These are phyloP conservation scores for Drosophila nasuta DNA, from an alignment of 1,140 invertebrate genomes.

Conservation along the genomic window DNA sequence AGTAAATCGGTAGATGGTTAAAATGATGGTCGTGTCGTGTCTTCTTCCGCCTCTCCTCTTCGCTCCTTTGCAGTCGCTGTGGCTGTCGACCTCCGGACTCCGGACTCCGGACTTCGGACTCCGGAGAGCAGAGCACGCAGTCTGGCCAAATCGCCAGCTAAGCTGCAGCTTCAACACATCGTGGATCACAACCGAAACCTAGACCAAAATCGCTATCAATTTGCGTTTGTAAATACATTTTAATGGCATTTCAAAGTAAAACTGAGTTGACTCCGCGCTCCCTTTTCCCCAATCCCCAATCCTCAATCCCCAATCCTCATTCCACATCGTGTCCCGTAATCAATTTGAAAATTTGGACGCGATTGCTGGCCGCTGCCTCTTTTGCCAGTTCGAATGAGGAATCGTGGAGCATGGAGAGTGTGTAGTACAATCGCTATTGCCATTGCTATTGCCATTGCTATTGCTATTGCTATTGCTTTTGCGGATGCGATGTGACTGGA, in stretches of 20 bases:
- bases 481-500: conserved; percentile 4
- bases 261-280: conserved; percentile 50
- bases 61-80: background rate
- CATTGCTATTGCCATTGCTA: conserved; percentile 7
- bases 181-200: conserved; percentile 15
- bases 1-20: conserved; percentile 10
- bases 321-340: conserved; percentile 55
- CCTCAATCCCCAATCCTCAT: background rate
- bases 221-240: conserved; percentile 84
- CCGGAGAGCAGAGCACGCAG: background rate
- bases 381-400: conserved; percentile 10
- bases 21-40: conserved; percentile 1
- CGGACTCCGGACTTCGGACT: too few species aligned
- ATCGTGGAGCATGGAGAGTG: too few species aligned
- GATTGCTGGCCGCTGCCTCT: conserved; percentile 17
- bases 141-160: conserved; percentile 61
- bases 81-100: too few species aligned
- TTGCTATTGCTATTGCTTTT: conserved; percentile 8
- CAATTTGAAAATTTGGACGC: conserved; percentile 75
- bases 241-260: conserved; percentile 82
- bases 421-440: background rate
- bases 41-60: background rate
- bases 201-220: conserved; percentile 78
- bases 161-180: conserved; percentile 73
- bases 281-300: background rate